A percentile compares a stretch with the other conserved stretches of the same genome.
Conservation (phyloP, 2,113 vertebrate genomes). For the Atrichornis clamosus region DNA sequence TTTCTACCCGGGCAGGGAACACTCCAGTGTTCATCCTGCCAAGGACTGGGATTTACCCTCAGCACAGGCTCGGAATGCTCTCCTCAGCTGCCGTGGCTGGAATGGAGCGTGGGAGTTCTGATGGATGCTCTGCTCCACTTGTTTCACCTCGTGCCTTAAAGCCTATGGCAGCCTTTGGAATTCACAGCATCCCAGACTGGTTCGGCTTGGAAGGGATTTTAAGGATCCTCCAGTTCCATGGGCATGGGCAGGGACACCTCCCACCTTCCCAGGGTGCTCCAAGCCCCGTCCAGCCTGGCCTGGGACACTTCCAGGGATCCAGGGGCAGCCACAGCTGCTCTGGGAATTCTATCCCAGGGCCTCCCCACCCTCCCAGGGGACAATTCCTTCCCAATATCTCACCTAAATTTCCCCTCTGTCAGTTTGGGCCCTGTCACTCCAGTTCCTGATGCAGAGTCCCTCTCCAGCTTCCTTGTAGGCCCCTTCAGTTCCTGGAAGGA, state of each 20-base stretch:
- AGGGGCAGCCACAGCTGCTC: background rate
- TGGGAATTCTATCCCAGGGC: rapidly evolving
- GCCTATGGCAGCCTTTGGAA: background rate
- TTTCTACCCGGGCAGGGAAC: background rate
- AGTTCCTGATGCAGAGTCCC: background rate
- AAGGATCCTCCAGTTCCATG: rapidly evolving
- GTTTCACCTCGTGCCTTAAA: rapidly evolving
- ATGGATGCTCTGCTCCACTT: background rate
- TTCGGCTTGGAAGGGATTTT: background rate
- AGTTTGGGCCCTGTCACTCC: background rate
- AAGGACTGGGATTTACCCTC: background rate
- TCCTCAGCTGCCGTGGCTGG: background rate
- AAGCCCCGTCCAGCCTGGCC: background rate
- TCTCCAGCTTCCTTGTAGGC: background rate
- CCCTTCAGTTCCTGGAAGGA: background rate
- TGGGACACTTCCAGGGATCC: background rate
- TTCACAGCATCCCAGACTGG: background rate
- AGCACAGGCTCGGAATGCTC: rapidly evolving
- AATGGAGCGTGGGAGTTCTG: background rate
- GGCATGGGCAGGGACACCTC: background rate
- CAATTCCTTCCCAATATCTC: background rate
- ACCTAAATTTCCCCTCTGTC: background rate
- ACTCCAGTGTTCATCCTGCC: rapidly evolving
- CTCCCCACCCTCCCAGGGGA: background rate
- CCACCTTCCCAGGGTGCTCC: background rate